phyloP scores from a whole-genome alignment of 2,113 vertebrate genomes.

The Hypanus sabinus region DNA sequence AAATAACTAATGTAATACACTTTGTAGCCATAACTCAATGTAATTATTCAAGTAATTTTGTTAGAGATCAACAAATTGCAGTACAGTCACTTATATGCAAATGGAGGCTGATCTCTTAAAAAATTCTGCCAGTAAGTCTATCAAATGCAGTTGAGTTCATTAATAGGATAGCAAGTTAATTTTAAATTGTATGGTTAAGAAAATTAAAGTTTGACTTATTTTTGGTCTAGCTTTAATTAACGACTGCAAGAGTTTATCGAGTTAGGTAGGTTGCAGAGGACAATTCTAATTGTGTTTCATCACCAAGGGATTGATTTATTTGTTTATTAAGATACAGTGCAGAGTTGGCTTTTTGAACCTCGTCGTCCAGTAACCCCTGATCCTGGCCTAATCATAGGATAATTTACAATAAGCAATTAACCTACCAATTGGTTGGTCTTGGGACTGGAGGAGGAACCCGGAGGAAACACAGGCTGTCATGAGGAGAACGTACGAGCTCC shows the following conservation, averaged over 20 bases:
- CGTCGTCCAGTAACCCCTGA: too few species aligned
- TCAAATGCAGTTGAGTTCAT: neutral
- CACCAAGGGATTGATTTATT: neutral
- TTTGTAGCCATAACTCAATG: neutral
- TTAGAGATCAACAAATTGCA: slow-evolving; percentile 1
- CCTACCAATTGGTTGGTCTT: too few species aligned
- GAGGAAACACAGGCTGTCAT: too few species aligned
- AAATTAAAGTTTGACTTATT: neutral
- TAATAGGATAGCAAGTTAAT: neutral
- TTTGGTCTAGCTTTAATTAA: neutral
- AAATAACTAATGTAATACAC: slow-evolving; percentile 17
- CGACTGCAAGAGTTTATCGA: neutral
- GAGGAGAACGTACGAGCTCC: too few species aligned
- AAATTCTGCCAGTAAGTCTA: neutral
- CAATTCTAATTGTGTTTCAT: neutral
- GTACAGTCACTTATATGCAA: slow-evolving; percentile 14
- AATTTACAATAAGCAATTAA: too few species aligned
- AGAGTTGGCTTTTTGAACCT: too few species aligned
- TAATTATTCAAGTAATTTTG: neutral
- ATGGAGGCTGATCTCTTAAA: neutral
- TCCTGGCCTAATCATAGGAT: too few species aligned
- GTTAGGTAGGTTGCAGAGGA: neutral
- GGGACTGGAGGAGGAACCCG: too few species aligned
- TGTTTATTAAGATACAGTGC: too few species aligned
- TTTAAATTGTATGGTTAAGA: neutral